Base-by-base conservation (phyloP, 1,140 invertebrate genomes). In the Zaprionus camerounensis region DNA sequence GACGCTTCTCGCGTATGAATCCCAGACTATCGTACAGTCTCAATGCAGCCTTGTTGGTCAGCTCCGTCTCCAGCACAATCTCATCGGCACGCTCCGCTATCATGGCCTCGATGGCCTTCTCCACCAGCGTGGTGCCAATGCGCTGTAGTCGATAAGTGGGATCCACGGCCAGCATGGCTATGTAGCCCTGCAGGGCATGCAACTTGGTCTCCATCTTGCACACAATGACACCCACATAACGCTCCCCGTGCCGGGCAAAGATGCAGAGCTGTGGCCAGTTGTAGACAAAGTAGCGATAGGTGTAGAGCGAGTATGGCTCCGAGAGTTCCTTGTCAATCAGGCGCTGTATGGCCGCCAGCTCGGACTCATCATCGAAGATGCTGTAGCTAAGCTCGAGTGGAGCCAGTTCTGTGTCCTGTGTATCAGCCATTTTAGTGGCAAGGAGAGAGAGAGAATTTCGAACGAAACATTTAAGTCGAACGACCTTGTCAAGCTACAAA, bases 221-320 rank as follows among this genome's bases (percentile, higher is more conserved):
- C 51, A 99, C 98, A 92, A 99, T 99, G 84, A 98, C 98, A 93
- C 98, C 98, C 79, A 99, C 97, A 93, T 97, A 98, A 90, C 96
- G 95, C 17, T 95, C 94, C 65, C 95, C 95, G 93, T 97, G 95
- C 94, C 97, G 96, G 71, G 97, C 97, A 94, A 99, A 94, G 94
- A 99, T 98, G 93, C 99, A 99, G 55, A 99, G 94, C 93, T 99
- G 97, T 88, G 99, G 99, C 99, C 99, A 99, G 93, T 99, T 99
- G 93, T 99, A 98, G 93, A 99, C 99, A 94, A 99, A 99, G 95
- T 99, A 99, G 94, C 99, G 96, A 94, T 99, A 99, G n/a, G 99
- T 99, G 93, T 99, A 99, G 93, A 99, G 99, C 68, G 98, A 99
- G 94, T 99, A 99, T 15, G 99, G 99, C 95, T 99, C 99, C 59